Base-by-base conservation (phyloP, 2,888 invertebrate species). In the Agonum fuliginosum region DNA sequence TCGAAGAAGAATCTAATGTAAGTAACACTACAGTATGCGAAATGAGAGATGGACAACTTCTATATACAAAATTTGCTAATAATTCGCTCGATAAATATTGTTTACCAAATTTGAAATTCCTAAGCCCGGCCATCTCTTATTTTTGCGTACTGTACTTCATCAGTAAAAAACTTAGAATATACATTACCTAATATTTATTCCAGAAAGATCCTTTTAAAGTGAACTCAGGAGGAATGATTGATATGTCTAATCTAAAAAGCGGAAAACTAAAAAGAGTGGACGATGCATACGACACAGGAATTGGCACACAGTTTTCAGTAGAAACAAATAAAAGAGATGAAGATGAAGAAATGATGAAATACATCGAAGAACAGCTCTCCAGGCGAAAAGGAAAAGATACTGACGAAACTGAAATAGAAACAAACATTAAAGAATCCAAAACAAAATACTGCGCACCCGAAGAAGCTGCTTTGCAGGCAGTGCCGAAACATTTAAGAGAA, bases 311-410 rank as follows among this genome's bases (percentile, higher is more conserved):
- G 82, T 99, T 99, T 87, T 98, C 98, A 10, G 97, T 97, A 0
- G 98, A 99, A 88, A 99, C 98, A 0, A 99, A 99, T 86, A 95
- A 97, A 86, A 90, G 98, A 24, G 99, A 99, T 85, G 99, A 99
- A 89, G 99, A 99, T 87, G 97, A 98, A 84, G 98, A 99, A 88
- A 99, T 99, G 98, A 93, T 93, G 93, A 93, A 93, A 83, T 96
- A 94, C 83, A 96, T 97, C 69, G 96, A 96, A 83, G 95, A 95
- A 79, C 94, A 98, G 85, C 85, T 99, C 72, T 91, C 93, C 0
- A 96, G 95, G 86, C 89, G 94, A 70, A 97, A 97, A 89, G 95
- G 95, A 85, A 86, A 87, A 85, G 74, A 83, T 82, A 80, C 83
- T 81, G 85, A 86, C 34, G 86, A 84, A 79, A 81, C 82, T 41